Percentiles rank a stretch among this genome's conserved stretches.
Evolutionary conservation across 2,888 invertebrate species (phyloP).

Genomic region (Netelia inedita): DNA sequence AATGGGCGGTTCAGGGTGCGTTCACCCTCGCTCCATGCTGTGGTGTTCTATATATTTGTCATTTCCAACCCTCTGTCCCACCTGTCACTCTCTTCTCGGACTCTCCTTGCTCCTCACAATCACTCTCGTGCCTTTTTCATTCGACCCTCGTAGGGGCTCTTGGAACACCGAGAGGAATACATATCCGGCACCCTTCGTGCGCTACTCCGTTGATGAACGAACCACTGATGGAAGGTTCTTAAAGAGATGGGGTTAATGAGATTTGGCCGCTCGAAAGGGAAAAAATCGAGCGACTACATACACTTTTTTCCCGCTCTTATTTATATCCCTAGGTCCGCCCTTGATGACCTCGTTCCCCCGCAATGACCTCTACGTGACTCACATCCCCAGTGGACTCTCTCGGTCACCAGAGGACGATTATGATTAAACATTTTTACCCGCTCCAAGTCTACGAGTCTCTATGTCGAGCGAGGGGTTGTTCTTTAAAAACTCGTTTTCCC

Average conservation of each 20-base stretch:
- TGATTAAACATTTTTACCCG: too few relatives aligned
- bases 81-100: neutral
- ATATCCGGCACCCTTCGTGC: conserved; percentile 28
- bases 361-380: neutral
- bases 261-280: conserved; percentile 71
- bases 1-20: conserved; percentile 59
- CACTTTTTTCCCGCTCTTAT: conserved; percentile 10
- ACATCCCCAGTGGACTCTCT: neutral
- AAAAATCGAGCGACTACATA: conserved; percentile 75
- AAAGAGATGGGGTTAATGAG: conserved; percentile 72
- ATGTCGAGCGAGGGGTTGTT: too few relatives aligned
- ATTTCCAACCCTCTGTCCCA: conserved; percentile 5
- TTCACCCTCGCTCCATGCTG: conserved; percentile 50
- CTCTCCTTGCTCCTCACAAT: neutral
- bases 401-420: too few relatives aligned
- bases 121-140: conserved; percentile 40
- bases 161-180: neutral
- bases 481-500: too few relatives aligned
- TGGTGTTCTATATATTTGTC: conserved; percentile 8
- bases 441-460: too few relatives aligned
- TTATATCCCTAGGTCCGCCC: conserved; percentile 1
- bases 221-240: conserved; percentile 57
- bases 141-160: conserved; percentile 34
- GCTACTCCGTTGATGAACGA: conserved; percentile 46
- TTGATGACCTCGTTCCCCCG: conserved; percentile 4